phyloP scores from a whole-genome alignment of 2,797 vertebrate species.

The Tadarida brasiliensis region DNA sequence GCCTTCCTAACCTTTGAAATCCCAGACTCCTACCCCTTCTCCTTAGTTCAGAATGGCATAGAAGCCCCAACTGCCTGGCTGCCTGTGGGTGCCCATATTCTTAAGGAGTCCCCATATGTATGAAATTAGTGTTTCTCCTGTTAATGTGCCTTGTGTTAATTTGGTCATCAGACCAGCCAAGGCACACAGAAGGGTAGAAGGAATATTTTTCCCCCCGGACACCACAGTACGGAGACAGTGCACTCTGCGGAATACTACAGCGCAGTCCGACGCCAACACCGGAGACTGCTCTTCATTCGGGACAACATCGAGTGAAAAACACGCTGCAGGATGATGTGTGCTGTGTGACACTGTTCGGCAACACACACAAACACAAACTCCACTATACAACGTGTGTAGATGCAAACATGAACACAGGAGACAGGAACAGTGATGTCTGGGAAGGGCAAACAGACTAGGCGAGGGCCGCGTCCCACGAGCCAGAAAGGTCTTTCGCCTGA shows the following conservation, averaged over 20 bases:
- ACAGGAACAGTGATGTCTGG: neutral
- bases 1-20: neutral
- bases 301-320: neutral
- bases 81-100: neutral
- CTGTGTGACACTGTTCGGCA: neutral
- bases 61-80: neutral
- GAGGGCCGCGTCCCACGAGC: neutral
- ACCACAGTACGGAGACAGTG: neutral
- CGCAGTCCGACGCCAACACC: neutral
- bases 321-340: neutral
- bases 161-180: neutral
- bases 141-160: neutral
- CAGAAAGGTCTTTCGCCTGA: neutral
- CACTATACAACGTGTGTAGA: neutral
- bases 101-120: neutral
- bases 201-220: neutral
- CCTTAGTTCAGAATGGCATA: neutral
- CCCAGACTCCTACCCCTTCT: neutral
- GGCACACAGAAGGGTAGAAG: neutral
- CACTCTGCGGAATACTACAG: neutral
- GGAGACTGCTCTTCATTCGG: neutral
- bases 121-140: neutral
- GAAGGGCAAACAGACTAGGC: neutral
- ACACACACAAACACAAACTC: neutral
- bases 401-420: neutral